phyloP scores from a whole-genome alignment of 1,140 invertebrate genomes.

The Meloidogyne exigua region DNA sequence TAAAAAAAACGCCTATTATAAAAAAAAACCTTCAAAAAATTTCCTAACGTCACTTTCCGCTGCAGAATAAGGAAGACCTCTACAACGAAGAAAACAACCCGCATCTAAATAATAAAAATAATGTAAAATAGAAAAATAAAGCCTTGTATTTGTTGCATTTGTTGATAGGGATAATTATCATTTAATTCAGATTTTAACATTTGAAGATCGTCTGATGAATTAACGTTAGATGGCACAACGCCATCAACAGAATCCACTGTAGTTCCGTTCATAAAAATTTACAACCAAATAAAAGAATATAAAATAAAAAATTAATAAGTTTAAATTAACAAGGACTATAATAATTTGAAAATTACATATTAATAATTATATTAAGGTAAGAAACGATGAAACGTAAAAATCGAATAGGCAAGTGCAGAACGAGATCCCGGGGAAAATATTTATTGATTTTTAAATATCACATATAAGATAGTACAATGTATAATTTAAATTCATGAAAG shows the following conservation, averaged over 20 bases:
- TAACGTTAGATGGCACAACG: not conserved
- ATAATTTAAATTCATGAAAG: no score
- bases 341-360: no score
- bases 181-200: not conserved
- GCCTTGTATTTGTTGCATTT: not conserved
- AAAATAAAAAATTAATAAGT: no score
- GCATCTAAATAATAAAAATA: not conserved
- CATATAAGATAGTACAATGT: no score
- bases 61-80: constrained; percentile 32
- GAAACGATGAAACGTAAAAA: no score
- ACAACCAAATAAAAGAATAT: not conserved
- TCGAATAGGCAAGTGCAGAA: no score
- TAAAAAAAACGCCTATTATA: no score
- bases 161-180: not conserved
- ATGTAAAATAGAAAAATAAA: not conserved
- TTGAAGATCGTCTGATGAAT: not conserved
- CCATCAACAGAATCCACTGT: not conserved
- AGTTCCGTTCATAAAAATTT: not conserved
- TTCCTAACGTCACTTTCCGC: constrained; percentile 28
- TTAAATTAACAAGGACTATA: no score
- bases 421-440: no score
- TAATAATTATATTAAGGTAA: no score
- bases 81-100: constrained; percentile 26
- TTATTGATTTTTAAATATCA: no score
- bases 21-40: constrained; percentile 36